Evolutionary conservation across 2,888 invertebrate species (phyloP), one percentile per base, ranked within the genome.

Genomic region (Dilophus febrilis): DNA sequence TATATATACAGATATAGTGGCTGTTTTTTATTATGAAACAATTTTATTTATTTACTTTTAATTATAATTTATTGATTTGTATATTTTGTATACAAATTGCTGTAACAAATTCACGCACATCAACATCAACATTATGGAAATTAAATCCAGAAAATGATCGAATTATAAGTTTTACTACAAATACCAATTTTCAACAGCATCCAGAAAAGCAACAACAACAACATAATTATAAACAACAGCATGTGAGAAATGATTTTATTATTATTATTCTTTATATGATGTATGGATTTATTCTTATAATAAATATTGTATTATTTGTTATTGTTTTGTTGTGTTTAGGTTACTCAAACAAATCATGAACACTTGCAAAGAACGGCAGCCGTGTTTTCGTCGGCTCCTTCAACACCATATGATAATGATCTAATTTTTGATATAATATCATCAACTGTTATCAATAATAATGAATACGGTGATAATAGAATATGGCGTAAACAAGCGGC

Each of bases 91-190:
- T 71, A 46, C 50, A 52, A 45, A 46, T 55, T 36, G 48, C 49
- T 35, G 40, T 51, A 39, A 82, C 77, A 47, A 86, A 85, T 64
- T 84, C 86, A 29, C 72, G 82, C 49, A 82, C 84, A 14, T 84
- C 85, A 49, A 82, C 84, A 14, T 84, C 85, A 40, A 79, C 77
- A 51, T 68, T 83, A 56, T 88, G 87, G 87, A 77, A 78, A 64
- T 64, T 88, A 44, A 84, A 77, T 58, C 65, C 70, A 38, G 80
- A 83, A 51, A 77, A 75, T 55, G 80, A 78, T 40, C 76, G 77
- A 64, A 78, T 83, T 43, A 17, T 17, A 28, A 39, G 39, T 27
- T 39, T 27, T 22, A 18, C 19, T 22, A 38, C 22, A 19, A 38
- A 38, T 17, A 31, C 33, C n/a, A n/a, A n/a, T n/a, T n/a, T n/a